phyloP scores from a whole-genome alignment of 2,888 invertebrate genomes.

The Rhagium mordax region DNA sequence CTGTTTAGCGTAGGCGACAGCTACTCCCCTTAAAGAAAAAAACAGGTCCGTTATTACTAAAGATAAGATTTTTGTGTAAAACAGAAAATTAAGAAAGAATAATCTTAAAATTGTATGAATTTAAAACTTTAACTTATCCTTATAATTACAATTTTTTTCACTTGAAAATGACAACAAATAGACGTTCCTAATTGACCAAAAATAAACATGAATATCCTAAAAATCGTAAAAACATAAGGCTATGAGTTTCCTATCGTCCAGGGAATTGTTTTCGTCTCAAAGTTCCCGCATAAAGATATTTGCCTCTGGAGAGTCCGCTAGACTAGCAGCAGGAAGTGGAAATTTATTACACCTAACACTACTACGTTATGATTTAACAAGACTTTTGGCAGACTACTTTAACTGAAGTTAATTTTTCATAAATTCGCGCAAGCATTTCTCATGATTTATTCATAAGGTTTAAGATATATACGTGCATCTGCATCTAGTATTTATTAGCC shows the following conservation, averaged over 20 bases:
- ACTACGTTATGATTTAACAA: constrained; percentile 4
- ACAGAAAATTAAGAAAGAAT: too few species aligned
- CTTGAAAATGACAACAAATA: too few species aligned
- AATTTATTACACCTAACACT: constrained; percentile 15
- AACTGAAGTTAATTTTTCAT: constrained; percentile 6
- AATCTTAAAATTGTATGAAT: too few species aligned
- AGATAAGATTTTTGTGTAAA: too few species aligned
- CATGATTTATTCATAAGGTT: background rate
- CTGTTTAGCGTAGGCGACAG: too few species aligned
- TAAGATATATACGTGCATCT: too few species aligned
- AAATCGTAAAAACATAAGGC: constrained; percentile 14
- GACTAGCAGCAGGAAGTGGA: constrained; percentile 13
- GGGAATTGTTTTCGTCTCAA: constrained; percentile 27
- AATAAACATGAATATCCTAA: background rate
- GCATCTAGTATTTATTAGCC: too few species aligned
- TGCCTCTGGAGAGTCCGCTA: constrained; percentile 26
- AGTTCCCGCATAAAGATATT: constrained; percentile 31
- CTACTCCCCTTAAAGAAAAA: too few species aligned
- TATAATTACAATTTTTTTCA: too few species aligned
- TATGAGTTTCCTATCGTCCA: constrained; percentile 1
- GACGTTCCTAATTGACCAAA: too few species aligned
- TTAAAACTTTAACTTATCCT: too few species aligned
- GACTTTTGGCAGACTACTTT: background rate
- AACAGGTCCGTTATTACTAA: too few species aligned
- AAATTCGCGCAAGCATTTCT: background rate